A percentile compares a stretch with the other conserved stretches of the same genome.
Evolutionary conservation across 2,888 invertebrate genomes (phyloP).

Genomic region (Caenorhabditis drosophilae): DNA sequence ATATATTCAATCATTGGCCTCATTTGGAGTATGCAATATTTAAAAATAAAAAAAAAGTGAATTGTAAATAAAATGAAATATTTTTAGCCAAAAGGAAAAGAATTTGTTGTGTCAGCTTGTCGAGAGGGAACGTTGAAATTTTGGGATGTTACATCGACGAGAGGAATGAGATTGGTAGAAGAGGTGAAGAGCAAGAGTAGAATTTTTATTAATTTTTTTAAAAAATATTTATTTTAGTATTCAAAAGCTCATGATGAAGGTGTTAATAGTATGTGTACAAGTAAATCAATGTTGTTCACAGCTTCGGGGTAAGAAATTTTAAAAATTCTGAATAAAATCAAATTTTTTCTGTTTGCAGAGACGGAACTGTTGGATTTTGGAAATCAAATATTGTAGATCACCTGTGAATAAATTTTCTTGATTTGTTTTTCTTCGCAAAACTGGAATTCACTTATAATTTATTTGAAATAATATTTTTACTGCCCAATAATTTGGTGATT

Average conservation of each 20-base stretch:
- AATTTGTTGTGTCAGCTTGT: constrained; percentile 73
- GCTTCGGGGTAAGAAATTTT: constrained; percentile 78
- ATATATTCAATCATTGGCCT: constrained; percentile 43
- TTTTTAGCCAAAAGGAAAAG: constrained; percentile 5
- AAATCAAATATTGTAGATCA: constrained; percentile 12
- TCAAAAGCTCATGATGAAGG: constrained; percentile 70
- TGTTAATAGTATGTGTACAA: constrained; percentile 78
- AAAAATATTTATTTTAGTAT: no score
- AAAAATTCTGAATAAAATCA: neutral
- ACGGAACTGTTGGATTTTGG: constrained; percentile 36
- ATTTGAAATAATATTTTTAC: neutral
- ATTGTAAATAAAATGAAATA: no score
- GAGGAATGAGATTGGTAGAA: constrained; percentile 72
- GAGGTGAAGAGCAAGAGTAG: constrained; percentile 23
- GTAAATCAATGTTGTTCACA: constrained; percentile 78
- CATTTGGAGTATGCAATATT: no score
- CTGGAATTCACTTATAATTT: neutral
- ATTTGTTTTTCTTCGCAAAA: neutral
- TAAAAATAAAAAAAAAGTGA: no score
- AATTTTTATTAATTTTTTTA: constrained; percentile 4
- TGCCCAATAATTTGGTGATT: neutral
- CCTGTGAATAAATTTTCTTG: neutral
- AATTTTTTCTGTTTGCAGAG: constrained; percentile 9
- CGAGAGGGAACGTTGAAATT: constrained; percentile 80
- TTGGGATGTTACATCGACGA: constrained; percentile 79